Base-by-base conservation (phyloP, 2,797 vertebrate genomes). In the Ficedula albicollis region DNA sequence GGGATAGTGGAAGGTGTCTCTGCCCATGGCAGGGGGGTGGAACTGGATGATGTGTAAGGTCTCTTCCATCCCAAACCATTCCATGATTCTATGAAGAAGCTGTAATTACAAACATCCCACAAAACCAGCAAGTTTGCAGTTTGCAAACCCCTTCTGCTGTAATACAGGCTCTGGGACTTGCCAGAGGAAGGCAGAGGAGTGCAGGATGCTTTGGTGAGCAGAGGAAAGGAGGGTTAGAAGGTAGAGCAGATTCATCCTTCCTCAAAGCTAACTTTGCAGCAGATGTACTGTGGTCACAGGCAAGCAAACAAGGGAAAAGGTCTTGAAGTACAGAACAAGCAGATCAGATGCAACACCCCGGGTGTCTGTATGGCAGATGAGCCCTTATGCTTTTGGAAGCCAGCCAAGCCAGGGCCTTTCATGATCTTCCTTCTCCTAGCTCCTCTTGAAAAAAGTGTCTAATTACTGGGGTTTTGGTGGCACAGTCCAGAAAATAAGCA, bases 401-500 rank as follows among this genome's bases (percentile, higher is more conserved):
- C n/a, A 82, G 60, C 83, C 93, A 95, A 93, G 72, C n/a, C 78
- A 66, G 79, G 66, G 78, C 62, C 54, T 73, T 86, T 89, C 77
- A 70, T 66, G 74, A 81, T 91, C 64, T 64, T 90, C 76, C 43
- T 89, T 91, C 30, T 90, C 41, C 64, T 41, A 76, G 44, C 30
- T 78, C 13, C 52, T 81, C 87, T 79, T 32, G 5, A 84, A 95
- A 91, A 0, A 23, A n/a, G 32, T 73, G 55, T 56, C 69, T 94
- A 88, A 96, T 93, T 92, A 84, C 85, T 93, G 63, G 85, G 74
- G 0, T 73, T 93, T 93, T 81, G 29, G 87, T 84, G 58, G 84
- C 43, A 70, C 8, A 46, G 92, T 84, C 88, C 96, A 90, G 84
- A 93, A 95, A 95, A 87, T 49, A 82, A 64, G 62, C 55, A 92